phyloP scores from a whole-genome alignment of 2,113 vertebrate genomes.

The Climacteris rufus region DNA sequence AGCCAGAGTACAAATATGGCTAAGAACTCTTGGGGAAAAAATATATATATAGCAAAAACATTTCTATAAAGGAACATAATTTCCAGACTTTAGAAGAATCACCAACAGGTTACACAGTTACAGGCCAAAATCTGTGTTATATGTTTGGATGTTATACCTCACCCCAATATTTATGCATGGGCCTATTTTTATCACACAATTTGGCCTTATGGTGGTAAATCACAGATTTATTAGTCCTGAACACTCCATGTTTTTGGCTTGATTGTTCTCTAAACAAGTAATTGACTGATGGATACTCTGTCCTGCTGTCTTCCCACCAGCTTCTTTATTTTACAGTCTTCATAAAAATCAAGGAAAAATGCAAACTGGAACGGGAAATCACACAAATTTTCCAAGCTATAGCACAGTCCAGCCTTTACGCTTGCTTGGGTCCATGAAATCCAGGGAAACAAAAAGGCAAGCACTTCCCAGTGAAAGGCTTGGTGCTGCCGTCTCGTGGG shows the following conservation, averaged over 20 bases:
- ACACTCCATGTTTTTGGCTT: background rate
- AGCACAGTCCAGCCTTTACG: background rate
- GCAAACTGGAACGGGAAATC: background rate
- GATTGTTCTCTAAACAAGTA: background rate
- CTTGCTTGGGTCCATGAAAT: background rate
- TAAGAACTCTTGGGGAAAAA: background rate
- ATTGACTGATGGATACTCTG: background rate
- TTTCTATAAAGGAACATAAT: background rate
- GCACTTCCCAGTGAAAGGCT: background rate
- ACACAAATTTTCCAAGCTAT: background rate
- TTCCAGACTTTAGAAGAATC: background rate
- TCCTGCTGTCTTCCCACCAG: background rate
- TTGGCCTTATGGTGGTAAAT: background rate
- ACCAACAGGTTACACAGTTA: background rate
- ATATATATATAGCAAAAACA: background rate
- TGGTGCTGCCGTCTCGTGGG: slow-evolving; percentile 35
- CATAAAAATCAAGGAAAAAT: background rate
- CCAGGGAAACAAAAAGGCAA: slow-evolving; percentile 4
- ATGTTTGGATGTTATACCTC: background rate
- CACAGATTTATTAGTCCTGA: background rate
- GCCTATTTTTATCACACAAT: background rate
- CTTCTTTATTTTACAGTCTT: background rate
- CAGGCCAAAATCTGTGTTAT: background rate
- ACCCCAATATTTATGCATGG: background rate
- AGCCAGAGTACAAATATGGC: background rate